Base-by-base conservation (phyloP, 2,888 invertebrate species). In the Caenorhabditis japonica region DNA sequence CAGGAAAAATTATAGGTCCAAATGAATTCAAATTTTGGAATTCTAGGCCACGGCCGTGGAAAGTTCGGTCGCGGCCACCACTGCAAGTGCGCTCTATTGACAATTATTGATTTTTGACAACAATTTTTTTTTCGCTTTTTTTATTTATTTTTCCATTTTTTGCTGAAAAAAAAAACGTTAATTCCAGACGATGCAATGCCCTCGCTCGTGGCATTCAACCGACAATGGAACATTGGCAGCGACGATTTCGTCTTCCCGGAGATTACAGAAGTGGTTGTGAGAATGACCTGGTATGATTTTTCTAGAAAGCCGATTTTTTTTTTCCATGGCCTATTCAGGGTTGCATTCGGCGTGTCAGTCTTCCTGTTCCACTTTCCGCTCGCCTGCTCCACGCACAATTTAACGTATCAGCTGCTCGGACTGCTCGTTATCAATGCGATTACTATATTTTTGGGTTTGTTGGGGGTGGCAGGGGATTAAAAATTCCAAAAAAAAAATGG, bases 201-300 rank as follows among this genome's bases (percentile, higher is more conserved):
- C 88, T 94, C 94, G 84, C 91, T 94, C 87, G 92, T 92, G 88
- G 92, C 94, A 79, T 93, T 94, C 88, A 93, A 93, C 86, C 91
- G 94, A 88, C 92, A 93, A 90, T 95, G 94, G 94, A 91, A 93
- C 85, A 93, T 94, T 84, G 94, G 93, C 85, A 93, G 93, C 83
- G 95, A 95, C 90, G 95, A 95, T 89, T 92, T 95, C 87, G 94
- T 95, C 44, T 93, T 94, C 88, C 94, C 94, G 33, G 93, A 88
- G 19, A 72, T 90, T 41, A 86, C 88, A 34, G 90, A 90, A 81
- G 88, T 89, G 15, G 74, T 89, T 25, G 76, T 90, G 3, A 86
- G 90, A 58, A 74, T 88, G 36, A 80, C 86, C 34, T 90, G 91
- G 91, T 91, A 84, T 85, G 85, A 56, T 41, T 46, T 59, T 41